Evolutionary conservation across 1,140 invertebrate species (phyloP).

Genomic region (Drosophila mauritiana): DNA sequence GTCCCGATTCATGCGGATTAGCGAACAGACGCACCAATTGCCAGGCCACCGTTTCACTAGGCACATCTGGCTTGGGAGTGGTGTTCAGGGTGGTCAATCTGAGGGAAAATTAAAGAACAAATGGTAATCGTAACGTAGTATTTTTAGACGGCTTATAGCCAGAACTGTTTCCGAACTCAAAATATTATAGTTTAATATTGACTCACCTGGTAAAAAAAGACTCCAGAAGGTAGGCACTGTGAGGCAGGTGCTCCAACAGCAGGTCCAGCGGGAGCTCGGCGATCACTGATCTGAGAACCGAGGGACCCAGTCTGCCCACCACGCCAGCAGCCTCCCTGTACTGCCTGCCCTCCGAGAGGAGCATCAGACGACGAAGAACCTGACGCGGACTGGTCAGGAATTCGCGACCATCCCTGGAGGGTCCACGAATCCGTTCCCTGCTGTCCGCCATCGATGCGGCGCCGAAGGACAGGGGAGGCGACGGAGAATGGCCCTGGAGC

Average conservation of each 20-base stretch:
- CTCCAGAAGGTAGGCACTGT: conserved; percentile 93
- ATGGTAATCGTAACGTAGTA: no score
- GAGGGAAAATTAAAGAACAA: neutral
- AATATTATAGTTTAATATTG: neutral
- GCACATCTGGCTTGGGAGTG: conserved; percentile 87
- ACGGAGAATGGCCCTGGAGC: conserved; percentile 34
- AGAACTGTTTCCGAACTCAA: no score
- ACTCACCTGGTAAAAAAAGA: conserved; percentile 91
- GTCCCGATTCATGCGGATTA: conserved; percentile 87
- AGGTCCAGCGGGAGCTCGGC: conserved; percentile 93
- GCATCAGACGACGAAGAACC: conserved; percentile 89
- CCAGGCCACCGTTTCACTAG: conserved; percentile 91
- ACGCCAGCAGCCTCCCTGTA: conserved; percentile 92
- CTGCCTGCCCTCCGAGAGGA: conserved; percentile 91
- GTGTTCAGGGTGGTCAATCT: conserved; percentile 87
- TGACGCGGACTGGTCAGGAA: conserved; percentile 90
- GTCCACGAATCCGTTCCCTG: conserved; percentile 86
- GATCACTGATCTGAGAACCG: conserved; percentile 89
- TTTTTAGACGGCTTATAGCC: no score
- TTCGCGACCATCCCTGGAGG: conserved; percentile 85
- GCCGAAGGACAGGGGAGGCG: conserved; percentile 35
- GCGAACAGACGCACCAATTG: conserved; percentile 92
- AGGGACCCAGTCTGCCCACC: conserved; percentile 89
- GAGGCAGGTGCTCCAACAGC: conserved; percentile 93
- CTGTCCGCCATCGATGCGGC: conserved; percentile 86